phyloP scores from a whole-genome alignment of 2,888 invertebrate species.

The Liposcelis brunnea region DNA sequence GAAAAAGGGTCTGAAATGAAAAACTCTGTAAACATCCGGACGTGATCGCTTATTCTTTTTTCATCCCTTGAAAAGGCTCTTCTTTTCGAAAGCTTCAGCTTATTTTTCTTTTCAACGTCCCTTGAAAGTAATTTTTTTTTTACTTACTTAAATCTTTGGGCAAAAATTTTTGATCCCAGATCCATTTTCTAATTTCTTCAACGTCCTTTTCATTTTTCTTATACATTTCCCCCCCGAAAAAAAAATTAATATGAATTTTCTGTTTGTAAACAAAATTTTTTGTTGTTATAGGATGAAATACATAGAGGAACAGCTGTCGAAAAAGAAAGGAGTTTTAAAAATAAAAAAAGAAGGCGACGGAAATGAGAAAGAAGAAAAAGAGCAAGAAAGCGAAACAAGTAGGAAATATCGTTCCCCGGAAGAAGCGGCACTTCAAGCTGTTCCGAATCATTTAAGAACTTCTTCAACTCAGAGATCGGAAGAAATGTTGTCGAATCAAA shows the following conservation, averaged over 20 bases:
- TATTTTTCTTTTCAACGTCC: background rate
- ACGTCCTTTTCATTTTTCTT: conserved; percentile 9
- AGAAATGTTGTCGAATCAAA: conserved; percentile 99
- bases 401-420: conserved; percentile 61
- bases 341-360: conserved; percentile 24
- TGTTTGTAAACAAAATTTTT: too few relatives aligned
- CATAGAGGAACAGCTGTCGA: conserved; percentile 74
- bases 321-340: conserved; percentile 48
- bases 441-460: conserved; percentile 75
- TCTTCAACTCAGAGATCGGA: conserved; percentile 80
- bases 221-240: background rate
- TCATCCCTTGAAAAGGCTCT: too few relatives aligned
- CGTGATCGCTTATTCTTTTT: too few relatives aligned
- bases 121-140: conserved; percentile 4
- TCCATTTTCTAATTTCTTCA: conserved; percentile 1
- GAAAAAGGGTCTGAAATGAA: too few relatives aligned
- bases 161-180: too few relatives aligned
- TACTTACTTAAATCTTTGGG: too few relatives aligned
- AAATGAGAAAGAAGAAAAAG: conserved; percentile 25
- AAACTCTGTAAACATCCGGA: too few relatives aligned
- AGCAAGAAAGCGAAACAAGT: conserved; percentile 28
- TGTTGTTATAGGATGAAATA: conserved; percentile 42
- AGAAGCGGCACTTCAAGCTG: conserved; percentile 73
- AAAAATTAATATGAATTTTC: too few relatives aligned
- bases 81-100: too few relatives aligned